phyloP scores from a whole-genome alignment of 1,140 invertebrate species.

The Physella acuta region DNA sequence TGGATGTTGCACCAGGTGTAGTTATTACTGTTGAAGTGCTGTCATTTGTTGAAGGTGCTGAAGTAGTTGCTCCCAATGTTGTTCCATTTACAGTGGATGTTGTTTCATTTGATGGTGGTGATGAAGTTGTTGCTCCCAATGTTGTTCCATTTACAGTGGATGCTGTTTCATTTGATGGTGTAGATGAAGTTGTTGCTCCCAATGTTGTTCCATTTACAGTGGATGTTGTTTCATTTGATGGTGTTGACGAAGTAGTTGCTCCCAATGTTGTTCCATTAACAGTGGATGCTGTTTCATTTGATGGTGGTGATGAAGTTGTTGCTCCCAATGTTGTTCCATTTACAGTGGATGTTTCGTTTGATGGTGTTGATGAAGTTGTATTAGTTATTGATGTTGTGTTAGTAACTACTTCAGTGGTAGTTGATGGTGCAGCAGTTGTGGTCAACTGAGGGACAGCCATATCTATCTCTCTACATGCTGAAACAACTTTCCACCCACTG shows the following conservation, averaged over 20 bases:
- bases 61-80: background rate
- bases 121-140: too few relatives aligned
- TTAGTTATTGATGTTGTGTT: background rate
- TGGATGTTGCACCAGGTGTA: too few relatives aligned
- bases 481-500: slow-evolving; percentile 30
- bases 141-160: background rate
- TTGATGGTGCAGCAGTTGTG: slow-evolving; percentile 24
- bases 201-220: background rate
- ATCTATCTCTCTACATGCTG: slow-evolving; percentile 31
- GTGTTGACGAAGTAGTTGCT: background rate
- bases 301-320: slow-evolving; percentile 10
- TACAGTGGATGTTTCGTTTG: background rate
- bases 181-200: background rate
- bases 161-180: background rate
- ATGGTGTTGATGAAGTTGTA: background rate
- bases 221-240: background rate
- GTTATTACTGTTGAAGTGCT: too few relatives aligned
- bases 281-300: slow-evolving; percentile 7
- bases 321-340: background rate
- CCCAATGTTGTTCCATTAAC: background rate
- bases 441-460: slow-evolving; percentile 24
- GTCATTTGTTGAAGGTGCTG: background rate
- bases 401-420: background rate
- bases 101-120: background rate
- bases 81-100: background rate